Base-by-base conservation (phyloP, 2,888 invertebrate genomes). In the Dryobota labecula region DNA sequence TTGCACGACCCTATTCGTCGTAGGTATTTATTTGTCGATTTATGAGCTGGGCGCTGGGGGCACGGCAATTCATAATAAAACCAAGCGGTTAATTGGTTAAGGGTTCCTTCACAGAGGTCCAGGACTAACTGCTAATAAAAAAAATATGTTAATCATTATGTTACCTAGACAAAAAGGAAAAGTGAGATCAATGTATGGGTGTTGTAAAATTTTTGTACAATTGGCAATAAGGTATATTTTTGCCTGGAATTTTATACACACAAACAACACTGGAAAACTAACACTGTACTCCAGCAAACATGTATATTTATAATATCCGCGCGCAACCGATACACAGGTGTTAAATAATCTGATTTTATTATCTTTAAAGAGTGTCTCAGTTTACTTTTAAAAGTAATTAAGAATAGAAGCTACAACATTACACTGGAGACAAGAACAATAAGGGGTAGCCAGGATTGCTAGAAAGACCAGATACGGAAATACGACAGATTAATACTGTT, bases 191-290 rank as follows among this genome's bases (percentile, higher is more conserved):
- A 60, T 45, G 43, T 51, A 38, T 45, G 15, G 9, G 15, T 57
- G 41, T 45, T 75, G 38, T 56, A 41, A 74, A 24, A n/a, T 18
- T n/a, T 41, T 51, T 80, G 63, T 51, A 60, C 54, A 82, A 33
- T 24, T 33, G 60, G 53, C 36, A 62, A 62, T 58, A 62, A 69
- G 11, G 43, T 58, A 58, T 45, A 0, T 45, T 63, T 62, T 61
- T 49, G 83, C 56, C 47, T 56, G 27, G 27, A 30, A 53, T 49
- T 11, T 57, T 53, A 38, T 57, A 74, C 58, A 71, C 61, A 78
- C 79, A 77, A 81, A 78, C 51, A 78, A 57, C 64, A 78, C 83
- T 72, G 36, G 33, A 72, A 78, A 78, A 77, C 20, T 47, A 70
- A 78, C 58, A 77, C 43, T n/a, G 18, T 54, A 70, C 49, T 54